These are phyloP conservation scores for Pristionchus japonicus DNA, from an alignment of 2,888 invertebrate species.

Conservation along the genomic window DNA sequence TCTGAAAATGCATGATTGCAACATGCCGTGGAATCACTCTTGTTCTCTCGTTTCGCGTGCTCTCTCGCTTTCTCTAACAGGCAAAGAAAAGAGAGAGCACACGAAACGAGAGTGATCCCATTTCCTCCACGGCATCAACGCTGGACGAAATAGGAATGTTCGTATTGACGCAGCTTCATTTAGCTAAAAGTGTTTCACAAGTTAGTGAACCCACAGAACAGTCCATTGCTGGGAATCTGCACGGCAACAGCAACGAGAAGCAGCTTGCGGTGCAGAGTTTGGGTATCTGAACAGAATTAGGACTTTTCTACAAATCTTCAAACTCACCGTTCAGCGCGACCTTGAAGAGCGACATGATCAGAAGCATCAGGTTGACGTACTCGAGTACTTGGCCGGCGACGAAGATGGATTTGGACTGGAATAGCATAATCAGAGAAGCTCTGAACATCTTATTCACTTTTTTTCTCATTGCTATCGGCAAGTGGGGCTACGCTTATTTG, in stretches of 20 bases:
- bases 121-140: too few relatives aligned
- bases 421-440: neutral
- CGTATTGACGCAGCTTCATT: too few relatives aligned
- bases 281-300: neutral
- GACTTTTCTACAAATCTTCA: neutral
- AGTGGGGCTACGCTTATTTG: too few relatives aligned
- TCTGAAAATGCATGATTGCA: neutral
- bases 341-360: neutral
- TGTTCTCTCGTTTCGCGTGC: too few relatives aligned
- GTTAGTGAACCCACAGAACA: neutral
- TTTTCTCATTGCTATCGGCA: too few relatives aligned
- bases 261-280: neutral
- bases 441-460: neutral
- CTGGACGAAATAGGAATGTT: too few relatives aligned
- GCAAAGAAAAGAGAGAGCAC: too few relatives aligned
- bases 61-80: too few relatives aligned
- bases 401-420: neutral
- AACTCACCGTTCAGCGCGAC: neutral
- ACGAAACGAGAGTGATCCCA: too few relatives aligned
- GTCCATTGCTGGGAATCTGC: neutral
- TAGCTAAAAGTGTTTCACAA: too few relatives aligned
- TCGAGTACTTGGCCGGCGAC: neutral
- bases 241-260: neutral
- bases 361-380: neutral
- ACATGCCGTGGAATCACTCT: too few relatives aligned